Conservation (phyloP, 2,113 vertebrate species). For the Silurus asotus region DNA sequence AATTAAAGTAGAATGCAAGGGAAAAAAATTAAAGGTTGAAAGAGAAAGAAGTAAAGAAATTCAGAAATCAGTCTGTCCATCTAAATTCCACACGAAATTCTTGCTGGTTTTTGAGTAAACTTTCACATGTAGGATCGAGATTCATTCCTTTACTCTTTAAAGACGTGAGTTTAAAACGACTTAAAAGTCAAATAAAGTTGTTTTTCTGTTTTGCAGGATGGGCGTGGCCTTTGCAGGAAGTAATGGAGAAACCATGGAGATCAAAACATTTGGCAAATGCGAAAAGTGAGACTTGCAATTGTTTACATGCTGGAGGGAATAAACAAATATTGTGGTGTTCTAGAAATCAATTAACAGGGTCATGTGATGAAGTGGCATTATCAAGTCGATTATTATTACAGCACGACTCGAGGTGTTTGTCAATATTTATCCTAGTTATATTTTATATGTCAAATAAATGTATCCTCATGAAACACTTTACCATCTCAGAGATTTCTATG, state of each 20-base stretch:
- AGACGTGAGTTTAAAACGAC: too few species aligned
- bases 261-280: slow-evolving; percentile 87
- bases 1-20: too few species aligned
- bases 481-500: neutral
- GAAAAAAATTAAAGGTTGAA: neutral
- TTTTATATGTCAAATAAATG: neutral
- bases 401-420: neutral
- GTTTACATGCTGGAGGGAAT: neutral
- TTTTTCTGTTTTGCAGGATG: slow-evolving; percentile 70
- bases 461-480: neutral
- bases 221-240: slow-evolving; percentile 85
- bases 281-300: slow-evolving; percentile 79
- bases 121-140: too few species aligned
- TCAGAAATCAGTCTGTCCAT: too few species aligned
- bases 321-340: neutral
- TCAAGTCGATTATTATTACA: neutral
- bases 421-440: neutral
- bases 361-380: neutral
- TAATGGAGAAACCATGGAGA: slow-evolving; percentile 84
- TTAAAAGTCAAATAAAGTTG: neutral
- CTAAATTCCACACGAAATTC: too few species aligned
- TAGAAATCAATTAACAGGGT: neutral
- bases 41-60: neutral
- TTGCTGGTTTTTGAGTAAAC: too few species aligned
- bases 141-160: too few species aligned